These are phyloP conservation scores for Propsilocerus akamusi DNA, from an alignment of 1,140 invertebrate species.

Conservation along the genomic window DNA sequence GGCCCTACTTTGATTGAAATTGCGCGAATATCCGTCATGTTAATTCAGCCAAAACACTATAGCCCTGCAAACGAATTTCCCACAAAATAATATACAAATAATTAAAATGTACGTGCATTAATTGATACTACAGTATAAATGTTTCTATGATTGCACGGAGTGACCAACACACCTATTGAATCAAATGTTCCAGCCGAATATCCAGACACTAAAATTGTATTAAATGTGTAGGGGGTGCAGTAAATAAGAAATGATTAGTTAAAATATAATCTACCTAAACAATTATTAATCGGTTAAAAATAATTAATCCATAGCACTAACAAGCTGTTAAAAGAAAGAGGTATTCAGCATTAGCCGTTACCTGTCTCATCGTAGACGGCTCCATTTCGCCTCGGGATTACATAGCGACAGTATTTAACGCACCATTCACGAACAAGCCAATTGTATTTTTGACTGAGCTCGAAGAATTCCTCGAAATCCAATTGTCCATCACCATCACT, in stretches of 20 bases:
- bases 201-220: neutral
- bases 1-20: no score
- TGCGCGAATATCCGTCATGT: no score
- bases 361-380: conserved; percentile 23
- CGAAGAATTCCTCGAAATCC: conserved; percentile 59
- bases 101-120: no score
- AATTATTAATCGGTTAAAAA: neutral
- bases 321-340: conserved; percentile 1
- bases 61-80: no score
- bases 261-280: conserved; percentile 2
- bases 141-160: neutral
- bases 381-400: conserved; percentile 31
- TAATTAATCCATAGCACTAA: conserved; percentile 3
- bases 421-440: conserved; percentile 38
- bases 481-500: conserved; percentile 49
- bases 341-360: conserved; percentile 16
- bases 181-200: neutral
- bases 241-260: neutral
- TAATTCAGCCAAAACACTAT: no score
- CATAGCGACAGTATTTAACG: conserved; percentile 32
- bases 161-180: neutral
- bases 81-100: no score
- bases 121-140: neutral
- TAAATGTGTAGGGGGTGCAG: neutral
- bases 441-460: conserved; percentile 44